A percentile compares a stretch with the other conserved stretches of the same genome.
phyloP scores from a whole-genome alignment of 2,888 invertebrate genomes.

The Netelia melanura region DNA sequence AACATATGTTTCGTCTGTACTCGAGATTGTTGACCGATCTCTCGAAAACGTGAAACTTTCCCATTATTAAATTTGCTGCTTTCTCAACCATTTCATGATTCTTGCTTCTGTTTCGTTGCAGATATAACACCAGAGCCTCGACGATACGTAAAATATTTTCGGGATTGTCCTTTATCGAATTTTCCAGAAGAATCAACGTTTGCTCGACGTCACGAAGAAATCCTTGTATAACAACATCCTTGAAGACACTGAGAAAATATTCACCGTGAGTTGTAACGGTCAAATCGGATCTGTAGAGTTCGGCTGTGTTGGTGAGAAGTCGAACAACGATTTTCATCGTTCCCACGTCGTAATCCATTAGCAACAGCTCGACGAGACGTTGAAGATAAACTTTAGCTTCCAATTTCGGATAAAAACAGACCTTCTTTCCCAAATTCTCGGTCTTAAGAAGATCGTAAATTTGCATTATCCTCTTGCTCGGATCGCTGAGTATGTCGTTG shows the following conservation, averaged over 20 bases:
- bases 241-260: constrained; percentile 81
- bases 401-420: constrained; percentile 66
- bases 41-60: constrained; percentile 71
- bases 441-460: constrained; percentile 73
- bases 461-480: constrained; percentile 41
- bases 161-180: constrained; percentile 71
- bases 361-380: constrained; percentile 74
- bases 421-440: constrained; percentile 54
- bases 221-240: constrained; percentile 76
- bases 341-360: constrained; percentile 68
- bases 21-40: constrained; percentile 71
- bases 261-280: constrained; percentile 79
- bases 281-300: constrained; percentile 52
- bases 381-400: constrained; percentile 74
- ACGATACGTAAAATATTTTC: constrained; percentile 76
- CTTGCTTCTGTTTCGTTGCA: constrained; percentile 72
- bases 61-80: constrained; percentile 74
- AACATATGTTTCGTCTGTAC: constrained; percentile 74
- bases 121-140: constrained; percentile 78
- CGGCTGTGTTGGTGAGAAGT: constrained; percentile 28
- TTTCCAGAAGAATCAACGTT: constrained; percentile 74
- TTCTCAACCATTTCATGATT: constrained; percentile 66
- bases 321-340: constrained; percentile 51
- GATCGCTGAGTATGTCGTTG: constrained; percentile 29
- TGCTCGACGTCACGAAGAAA: constrained; percentile 73